Conservation (phyloP, 2,113 vertebrate species). For the zebrafish (Danio rerio) region DNA sequence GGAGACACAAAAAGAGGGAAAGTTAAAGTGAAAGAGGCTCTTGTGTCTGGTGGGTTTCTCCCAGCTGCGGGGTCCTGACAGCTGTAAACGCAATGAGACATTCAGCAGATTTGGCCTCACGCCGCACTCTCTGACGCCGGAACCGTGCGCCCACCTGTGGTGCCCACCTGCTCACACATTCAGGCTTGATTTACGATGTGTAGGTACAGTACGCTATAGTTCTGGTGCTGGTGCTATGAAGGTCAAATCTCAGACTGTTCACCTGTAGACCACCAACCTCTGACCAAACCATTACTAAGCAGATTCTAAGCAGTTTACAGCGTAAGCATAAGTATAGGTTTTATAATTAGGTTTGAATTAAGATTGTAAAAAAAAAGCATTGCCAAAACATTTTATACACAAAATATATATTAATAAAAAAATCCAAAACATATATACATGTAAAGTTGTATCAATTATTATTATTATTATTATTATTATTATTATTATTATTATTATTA, state of each 20-base stretch:
- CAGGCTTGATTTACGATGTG: conserved; percentile 15
- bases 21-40: conserved; percentile 45
- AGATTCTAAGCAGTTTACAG: not conserved
- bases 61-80: conserved; percentile 14
- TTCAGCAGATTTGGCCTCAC: conserved; percentile 37
- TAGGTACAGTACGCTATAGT: not conserved
- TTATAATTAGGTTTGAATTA: too few relatives aligned
- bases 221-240: conserved; percentile 4
- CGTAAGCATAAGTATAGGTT: not conserved
- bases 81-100: conserved; percentile 39
- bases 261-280: not conserved
- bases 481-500: too few relatives aligned
- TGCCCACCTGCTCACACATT: conserved; percentile 37
- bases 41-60: conserved; percentile 25
- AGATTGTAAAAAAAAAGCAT: too few relatives aligned
- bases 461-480: too few relatives aligned
- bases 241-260: not conserved
- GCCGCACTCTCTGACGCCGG: not conserved
- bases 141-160: conserved; percentile 13
- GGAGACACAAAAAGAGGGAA: conserved; percentile 44
- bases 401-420: too few relatives aligned
- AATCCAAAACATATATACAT: too few relatives aligned
- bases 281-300: not conserved
- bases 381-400: too few relatives aligned
- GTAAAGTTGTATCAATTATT: too few relatives aligned